Evolutionary conservation across 2,888 invertebrate genomes (phyloP), one percentile per base, ranked within the genome.

Genomic region (Eupeodes luniger): DNA sequence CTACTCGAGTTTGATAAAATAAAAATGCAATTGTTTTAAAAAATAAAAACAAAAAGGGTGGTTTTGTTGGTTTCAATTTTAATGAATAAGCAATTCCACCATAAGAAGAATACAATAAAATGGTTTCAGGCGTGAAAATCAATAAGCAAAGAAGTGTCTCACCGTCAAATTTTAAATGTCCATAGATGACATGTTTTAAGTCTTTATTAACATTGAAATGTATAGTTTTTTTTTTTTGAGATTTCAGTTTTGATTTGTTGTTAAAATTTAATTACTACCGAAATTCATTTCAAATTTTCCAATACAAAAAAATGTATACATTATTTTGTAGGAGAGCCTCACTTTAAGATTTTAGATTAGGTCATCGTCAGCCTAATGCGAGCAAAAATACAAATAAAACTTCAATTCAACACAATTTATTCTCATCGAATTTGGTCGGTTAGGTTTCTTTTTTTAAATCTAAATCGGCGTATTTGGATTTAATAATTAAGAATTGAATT

Each of bases 261-360:
- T 12, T 55, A 14, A 16, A 55, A 36, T 12, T 19, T 11, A 11
- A 40, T 64, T 47, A 47, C 47, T 47, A 11, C 64, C 27, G 64
- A 47, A 47, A 57, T n/a, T 51, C 6, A 69, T 57, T 9, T 14
- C 40, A 75, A 27, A 51, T 27, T 47, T 19, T 14, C 27, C 27
- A 19, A 47, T 77, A 47, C 16, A 59, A 55, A 59, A 36, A 34
- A 72, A 64, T 14, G 40, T 9, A 44, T 14, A 34, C 44, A 14
- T 40, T 72, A 64, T 40, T 59, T 72, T 19, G 7, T 16, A 40
- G n/a, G 19, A 57, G 19, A 64, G 59, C 47, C 61, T 61, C 59
- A 72, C 64, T 77, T 72, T 61, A 47, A 80, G 16, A 75, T 75
- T 44, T 78, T 16, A 66, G 75, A 86, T 86, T 86, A 86, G 86